Conservation (phyloP, 1,140 invertebrate species). For the Drosophila nikananu region DNA sequence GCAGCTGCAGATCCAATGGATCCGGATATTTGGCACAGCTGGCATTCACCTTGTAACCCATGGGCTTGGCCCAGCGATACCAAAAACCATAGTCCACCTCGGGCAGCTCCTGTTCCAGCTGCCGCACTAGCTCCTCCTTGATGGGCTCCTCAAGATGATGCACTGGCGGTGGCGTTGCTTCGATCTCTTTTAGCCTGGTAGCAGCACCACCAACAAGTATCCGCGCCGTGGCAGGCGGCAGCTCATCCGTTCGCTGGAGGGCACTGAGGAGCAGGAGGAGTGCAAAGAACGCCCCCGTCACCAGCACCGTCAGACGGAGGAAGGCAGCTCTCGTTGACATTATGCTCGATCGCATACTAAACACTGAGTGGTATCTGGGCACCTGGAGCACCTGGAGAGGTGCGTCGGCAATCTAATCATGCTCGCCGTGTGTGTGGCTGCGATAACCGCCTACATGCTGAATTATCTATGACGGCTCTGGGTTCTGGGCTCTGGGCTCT, state of each 20-base stretch:
- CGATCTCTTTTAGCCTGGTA: not conserved
- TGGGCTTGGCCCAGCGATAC: conserved; percentile 48
- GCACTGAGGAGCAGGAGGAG: conserved; percentile 47
- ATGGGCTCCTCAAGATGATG: conserved; percentile 40
- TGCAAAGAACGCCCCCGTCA: conserved; percentile 23
- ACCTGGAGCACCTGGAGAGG: not conserved
- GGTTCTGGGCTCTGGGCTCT: not conserved
- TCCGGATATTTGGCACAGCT: conserved; percentile 62
- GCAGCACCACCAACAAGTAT: too few species aligned
- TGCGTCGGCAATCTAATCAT: conserved; percentile 41
- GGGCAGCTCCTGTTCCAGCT: conserved; percentile 62
- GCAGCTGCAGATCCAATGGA: conserved; percentile 58
- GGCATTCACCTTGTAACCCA: conserved; percentile 16
- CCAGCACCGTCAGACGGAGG: conserved; percentile 39
- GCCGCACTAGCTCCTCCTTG: conserved; percentile 45
- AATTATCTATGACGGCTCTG: conserved; percentile 23
- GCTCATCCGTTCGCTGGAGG: conserved; percentile 17
- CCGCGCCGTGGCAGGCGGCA: not conserved
- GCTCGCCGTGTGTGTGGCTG: conserved; percentile 8
- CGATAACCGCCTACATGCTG: conserved; percentile 20
- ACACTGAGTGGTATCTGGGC: conserved; percentile 19
- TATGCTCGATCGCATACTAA: conserved; percentile 39
- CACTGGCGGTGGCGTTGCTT: conserved; percentile 15
- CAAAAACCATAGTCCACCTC: conserved; percentile 68
- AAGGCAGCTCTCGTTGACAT: conserved; percentile 60